These are phyloP conservation scores for Lasioglossum figueresi DNA, from an alignment of 2,888 invertebrate genomes.

Conservation along the genomic window DNA sequence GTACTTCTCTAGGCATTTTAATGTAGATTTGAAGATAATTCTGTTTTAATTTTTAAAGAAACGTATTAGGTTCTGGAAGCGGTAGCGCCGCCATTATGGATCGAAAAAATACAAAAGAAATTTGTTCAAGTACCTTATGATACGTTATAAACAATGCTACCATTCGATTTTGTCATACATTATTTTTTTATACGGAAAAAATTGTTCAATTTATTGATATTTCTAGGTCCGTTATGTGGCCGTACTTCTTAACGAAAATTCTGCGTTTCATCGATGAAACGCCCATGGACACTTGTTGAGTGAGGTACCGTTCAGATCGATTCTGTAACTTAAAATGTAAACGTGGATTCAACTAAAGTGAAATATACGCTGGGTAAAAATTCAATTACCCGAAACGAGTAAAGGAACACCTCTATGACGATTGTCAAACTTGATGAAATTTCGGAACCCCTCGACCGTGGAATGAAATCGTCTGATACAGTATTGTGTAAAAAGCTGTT, in stretches of 20 bases:
- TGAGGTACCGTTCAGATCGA: not conserved
- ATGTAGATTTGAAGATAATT: not conserved
- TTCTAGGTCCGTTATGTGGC: not conserved
- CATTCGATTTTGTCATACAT: not conserved
- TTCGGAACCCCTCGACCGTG: slow-evolving; percentile 9
- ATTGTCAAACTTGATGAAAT: slow-evolving; percentile 49
- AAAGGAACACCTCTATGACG: slow-evolving; percentile 43
- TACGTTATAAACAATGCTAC: no score
- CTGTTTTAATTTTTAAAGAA: no score
- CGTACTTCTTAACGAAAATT: not conserved
- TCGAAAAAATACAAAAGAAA: no score
- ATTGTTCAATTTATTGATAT: not conserved
- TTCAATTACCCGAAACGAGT: slow-evolving; percentile 47
- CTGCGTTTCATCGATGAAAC: not conserved
- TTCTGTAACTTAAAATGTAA: not conserved
- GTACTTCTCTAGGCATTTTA: not conserved
- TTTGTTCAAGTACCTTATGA: not conserved
- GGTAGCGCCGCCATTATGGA: no score
- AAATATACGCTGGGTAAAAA: slow-evolving; percentile 26
- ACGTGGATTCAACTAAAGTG: slow-evolving; percentile 5
- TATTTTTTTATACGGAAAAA: not conserved
- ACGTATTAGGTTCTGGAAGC: no score
- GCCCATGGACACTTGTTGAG: not conserved
- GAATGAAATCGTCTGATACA: slow-evolving; percentile 33
- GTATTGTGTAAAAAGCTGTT: not conserved